phyloP scores from a whole-genome alignment of 35 echinoderm and acorn worm species.

The Acanthaster planci region DNA sequence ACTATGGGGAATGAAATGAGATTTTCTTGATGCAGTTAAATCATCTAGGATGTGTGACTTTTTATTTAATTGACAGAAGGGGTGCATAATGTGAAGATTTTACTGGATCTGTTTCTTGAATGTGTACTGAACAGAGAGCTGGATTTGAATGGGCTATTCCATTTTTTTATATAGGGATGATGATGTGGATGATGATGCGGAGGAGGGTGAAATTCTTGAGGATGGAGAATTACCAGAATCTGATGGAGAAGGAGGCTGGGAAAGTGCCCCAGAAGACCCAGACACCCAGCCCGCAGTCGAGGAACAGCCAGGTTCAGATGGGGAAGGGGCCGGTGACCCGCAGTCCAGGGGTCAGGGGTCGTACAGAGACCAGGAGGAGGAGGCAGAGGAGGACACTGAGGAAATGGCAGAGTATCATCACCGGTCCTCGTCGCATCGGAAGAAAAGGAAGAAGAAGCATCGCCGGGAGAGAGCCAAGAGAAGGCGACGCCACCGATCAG shows the following conservation, averaged over 20 bases:
- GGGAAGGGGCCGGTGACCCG: constrained; percentile 5
- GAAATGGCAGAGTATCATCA: constrained; percentile 16
- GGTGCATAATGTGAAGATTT: background rate
- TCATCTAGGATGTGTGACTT: too few species aligned
- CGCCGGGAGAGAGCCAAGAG: constrained; percentile 19
- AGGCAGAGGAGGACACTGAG: constrained; percentile 33
- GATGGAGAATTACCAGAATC: constrained; percentile 32
- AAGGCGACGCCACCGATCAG: constrained; percentile 35
- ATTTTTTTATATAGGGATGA: constrained; percentile 22
- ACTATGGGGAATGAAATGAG: too few species aligned
- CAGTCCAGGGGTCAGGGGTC: background rate
- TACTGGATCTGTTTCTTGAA: background rate
- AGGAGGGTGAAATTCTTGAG: constrained; percentile 61
- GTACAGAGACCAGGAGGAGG: background rate
- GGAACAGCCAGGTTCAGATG: background rate
- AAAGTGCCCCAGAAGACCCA: background rate
- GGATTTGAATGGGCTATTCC: constrained; percentile 19
- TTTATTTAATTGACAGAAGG: constrained; percentile 40
- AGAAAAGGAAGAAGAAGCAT: constrained; percentile 37
- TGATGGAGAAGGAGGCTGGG: constrained; percentile 39
- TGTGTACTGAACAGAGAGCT: too few species aligned
- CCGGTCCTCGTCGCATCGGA: constrained; percentile 24
- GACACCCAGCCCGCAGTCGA: background rate
- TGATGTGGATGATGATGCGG: constrained; percentile 23
- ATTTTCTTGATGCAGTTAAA: too few species aligned